These are phyloP conservation scores for Gambelia wislizenii DNA, from an alignment of 2,797 vertebrate species.

Conservation along the genomic window DNA sequence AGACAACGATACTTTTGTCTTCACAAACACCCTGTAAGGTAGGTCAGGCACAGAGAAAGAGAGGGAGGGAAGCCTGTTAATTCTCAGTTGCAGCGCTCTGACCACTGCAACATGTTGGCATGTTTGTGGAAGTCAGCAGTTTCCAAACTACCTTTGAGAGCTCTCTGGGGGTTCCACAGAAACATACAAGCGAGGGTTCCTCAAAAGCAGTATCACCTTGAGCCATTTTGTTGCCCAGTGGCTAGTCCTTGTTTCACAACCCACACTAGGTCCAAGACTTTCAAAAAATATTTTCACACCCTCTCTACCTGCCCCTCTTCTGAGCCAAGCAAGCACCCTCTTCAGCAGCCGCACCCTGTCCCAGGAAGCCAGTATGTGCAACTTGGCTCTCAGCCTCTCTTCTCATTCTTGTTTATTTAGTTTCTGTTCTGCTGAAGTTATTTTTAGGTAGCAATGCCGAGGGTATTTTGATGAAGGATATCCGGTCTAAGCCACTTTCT, in stretches of 20 bases:
- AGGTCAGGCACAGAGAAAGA: too few relatives aligned
- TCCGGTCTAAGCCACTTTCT: slow-evolving; percentile 85
- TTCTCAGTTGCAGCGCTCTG: too few relatives aligned
- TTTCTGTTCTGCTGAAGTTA: slow-evolving; percentile 68
- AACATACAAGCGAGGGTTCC: neutral
- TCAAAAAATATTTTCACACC: neutral
- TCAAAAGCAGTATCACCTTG: neutral
- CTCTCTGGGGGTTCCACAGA: neutral
- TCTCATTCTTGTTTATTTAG: slow-evolving; percentile 53
- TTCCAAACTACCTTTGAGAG: neutral
- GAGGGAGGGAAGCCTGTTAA: too few relatives aligned
- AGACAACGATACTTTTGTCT: too few relatives aligned
- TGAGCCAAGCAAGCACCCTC: slow-evolving; percentile 14
- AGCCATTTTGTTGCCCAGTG: too few relatives aligned
- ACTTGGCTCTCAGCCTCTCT: neutral
- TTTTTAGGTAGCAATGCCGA: slow-evolving; percentile 82
- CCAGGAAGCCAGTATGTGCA: neutral
- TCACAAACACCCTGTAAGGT: too few relatives aligned
- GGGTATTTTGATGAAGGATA: slow-evolving; percentile 83
- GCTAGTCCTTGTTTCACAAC: neutral
- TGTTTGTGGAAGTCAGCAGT: neutral
- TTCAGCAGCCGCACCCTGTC: slow-evolving; percentile 6
- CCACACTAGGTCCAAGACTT: too few relatives aligned
- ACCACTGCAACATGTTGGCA: neutral
- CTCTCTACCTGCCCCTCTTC: neutral